These are phyloP conservation scores for Margarornis squamiger DNA, from an alignment of 2,797 vertebrate species.

Conservation along the genomic window DNA sequence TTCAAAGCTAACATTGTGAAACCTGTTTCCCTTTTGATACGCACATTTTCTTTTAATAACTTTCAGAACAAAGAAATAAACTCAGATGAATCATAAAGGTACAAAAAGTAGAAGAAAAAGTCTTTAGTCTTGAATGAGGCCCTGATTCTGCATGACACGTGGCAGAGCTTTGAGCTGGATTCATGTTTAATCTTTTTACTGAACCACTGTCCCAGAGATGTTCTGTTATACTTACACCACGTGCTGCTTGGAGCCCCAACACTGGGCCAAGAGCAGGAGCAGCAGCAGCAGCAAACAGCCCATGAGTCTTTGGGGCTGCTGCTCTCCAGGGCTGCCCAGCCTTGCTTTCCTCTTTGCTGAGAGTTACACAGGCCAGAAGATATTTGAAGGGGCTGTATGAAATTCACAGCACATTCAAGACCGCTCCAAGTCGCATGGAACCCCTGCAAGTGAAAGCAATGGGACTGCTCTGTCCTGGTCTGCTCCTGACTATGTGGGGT, in stretches of 20 bases:
- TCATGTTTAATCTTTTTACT: background rate
- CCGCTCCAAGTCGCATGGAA: background rate
- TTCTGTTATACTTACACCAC: accelerated
- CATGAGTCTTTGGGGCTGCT: accelerated
- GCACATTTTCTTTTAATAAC: slow-evolving; percentile 12
- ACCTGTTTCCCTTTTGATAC: slow-evolving; percentile 36
- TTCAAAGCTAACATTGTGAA: slow-evolving; percentile 46
- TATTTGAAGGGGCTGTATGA: background rate
- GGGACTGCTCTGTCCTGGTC: background rate
- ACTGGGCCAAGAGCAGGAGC: background rate
- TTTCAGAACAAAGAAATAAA: slow-evolving; percentile 45
- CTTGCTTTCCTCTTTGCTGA: accelerated
- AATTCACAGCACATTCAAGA: accelerated
- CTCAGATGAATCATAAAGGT: slow-evolving; percentile 35
- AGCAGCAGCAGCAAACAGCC: background rate
- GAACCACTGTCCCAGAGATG: background rate
- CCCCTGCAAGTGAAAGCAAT: background rate
- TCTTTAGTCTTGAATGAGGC: background rate
- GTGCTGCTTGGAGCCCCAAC: background rate
- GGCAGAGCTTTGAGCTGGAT: background rate
- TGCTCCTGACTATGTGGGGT: background rate
- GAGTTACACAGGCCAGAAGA: background rate
- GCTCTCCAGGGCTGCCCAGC: background rate
- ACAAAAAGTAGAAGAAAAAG: background rate
- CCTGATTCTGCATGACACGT: background rate